These are phyloP conservation scores for Ceraclea dissimilis DNA, from an alignment of 2,888 invertebrate species.

Conservation along the genomic window DNA sequence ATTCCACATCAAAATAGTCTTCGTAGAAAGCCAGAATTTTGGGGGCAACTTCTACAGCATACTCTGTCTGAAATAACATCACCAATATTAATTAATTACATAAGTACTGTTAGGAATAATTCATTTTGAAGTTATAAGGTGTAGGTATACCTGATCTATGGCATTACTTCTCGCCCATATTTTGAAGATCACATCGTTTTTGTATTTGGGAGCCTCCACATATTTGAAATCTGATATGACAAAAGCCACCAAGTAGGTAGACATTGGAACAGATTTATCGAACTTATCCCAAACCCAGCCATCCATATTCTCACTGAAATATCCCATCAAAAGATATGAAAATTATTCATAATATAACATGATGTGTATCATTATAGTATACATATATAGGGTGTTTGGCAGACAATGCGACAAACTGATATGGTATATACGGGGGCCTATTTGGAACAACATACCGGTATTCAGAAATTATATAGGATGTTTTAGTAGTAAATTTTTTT, in stretches of 20 bases:
- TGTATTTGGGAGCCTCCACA: constrained; percentile 41
- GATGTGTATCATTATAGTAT: not conserved
- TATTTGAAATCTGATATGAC: constrained; percentile 65
- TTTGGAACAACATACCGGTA: too few species aligned
- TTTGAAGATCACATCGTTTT: constrained; percentile 49
- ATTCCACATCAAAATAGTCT: constrained; percentile 62
- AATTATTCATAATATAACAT: constrained; percentile 16
- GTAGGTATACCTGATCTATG: constrained; percentile 65
- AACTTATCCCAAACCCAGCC: constrained; percentile 69
- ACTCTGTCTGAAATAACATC: constrained; percentile 51
- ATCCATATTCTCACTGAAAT: constrained; percentile 38
- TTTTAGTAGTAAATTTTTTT: too few species aligned
- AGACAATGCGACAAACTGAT: too few species aligned
- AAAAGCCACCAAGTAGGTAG: constrained; percentile 85
- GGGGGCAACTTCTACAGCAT: constrained; percentile 68
- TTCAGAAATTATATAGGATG: too few species aligned
- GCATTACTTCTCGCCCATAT: constrained; percentile 72
- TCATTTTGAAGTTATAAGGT: too few species aligned
- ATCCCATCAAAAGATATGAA: not conserved
- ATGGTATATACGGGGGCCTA: too few species aligned
- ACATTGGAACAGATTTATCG: constrained; percentile 76
- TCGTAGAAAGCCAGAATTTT: constrained; percentile 67
- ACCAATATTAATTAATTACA: too few species aligned
- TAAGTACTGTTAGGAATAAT: too few species aligned
- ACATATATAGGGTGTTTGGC: too few species aligned